Evolutionary conservation across 2,888 invertebrate species (phyloP).

Genomic region (Graphium colonna): DNA sequence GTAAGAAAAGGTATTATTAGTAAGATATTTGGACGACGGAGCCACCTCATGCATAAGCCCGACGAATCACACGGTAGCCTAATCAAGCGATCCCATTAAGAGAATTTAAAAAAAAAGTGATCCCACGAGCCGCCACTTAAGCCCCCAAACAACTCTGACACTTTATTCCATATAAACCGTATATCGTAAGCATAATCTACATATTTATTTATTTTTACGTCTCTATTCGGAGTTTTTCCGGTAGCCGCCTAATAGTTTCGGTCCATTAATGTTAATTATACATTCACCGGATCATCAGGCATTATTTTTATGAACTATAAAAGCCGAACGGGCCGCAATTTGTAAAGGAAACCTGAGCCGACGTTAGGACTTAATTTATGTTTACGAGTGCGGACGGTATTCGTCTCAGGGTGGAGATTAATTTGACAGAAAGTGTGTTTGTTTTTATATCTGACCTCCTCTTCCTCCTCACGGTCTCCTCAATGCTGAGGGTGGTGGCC

Average conservation of each 20-base stretch:
- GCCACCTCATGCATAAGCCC: no score
- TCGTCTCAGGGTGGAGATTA: constrained; percentile 1
- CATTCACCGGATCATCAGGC: constrained; percentile 67
- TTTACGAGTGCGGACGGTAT: constrained; percentile 38
- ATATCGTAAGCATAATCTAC: constrained; percentile 70
- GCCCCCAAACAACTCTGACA: constrained; percentile 45
- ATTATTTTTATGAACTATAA: constrained; percentile 74
- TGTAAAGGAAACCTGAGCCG: constrained; percentile 63
- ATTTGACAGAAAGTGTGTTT: no score
- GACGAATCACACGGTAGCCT: neutral
- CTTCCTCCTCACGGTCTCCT: no score
- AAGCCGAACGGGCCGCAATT: constrained; percentile 59
- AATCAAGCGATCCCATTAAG: neutral
- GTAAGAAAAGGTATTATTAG: no score
- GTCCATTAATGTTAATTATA: constrained; percentile 76
- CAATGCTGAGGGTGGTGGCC: no score
- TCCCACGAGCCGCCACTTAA: constrained; percentile 49
- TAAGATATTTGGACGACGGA: no score
- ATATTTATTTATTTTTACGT: constrained; percentile 77
- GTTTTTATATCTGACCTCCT: no score
- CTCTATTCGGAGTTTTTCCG: constrained; percentile 74
- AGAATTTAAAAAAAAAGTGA: neutral
- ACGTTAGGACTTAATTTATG: constrained; percentile 49
- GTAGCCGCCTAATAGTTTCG: constrained; percentile 75
- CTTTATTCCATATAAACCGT: constrained; percentile 63